Percentiles rank a stretch among this genome's conserved stretches.
Conservation (phyloP, 2,113 vertebrate genomes). For the Pungitius pungitius region DNA sequence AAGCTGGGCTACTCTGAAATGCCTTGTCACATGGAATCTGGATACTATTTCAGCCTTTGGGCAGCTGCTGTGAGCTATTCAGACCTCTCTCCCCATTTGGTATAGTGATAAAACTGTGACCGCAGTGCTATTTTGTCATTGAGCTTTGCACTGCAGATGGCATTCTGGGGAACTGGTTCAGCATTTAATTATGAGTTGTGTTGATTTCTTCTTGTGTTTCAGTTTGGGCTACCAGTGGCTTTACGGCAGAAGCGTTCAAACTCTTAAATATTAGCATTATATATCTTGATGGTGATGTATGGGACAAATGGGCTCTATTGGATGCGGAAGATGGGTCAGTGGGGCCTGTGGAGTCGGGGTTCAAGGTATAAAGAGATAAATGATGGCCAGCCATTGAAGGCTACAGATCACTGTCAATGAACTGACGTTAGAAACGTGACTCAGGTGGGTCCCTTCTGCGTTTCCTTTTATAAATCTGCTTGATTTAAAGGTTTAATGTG, state of each 20-base stretch:
- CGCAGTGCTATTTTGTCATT: constrained; percentile 7
- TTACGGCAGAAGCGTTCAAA: neutral
- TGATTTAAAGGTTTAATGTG: constrained; percentile 25
- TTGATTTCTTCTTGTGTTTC: neutral
- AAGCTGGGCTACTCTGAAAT: neutral
- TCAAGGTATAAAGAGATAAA: neutral
- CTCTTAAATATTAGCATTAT: neutral
- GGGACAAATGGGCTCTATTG: neutral
- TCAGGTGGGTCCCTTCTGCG: neutral
- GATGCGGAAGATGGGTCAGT: constrained; percentile 4
- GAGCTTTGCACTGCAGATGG: constrained; percentile 15
- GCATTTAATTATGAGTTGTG: neutral
- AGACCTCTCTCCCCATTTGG: neutral
- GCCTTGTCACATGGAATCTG: constrained; percentile 17
- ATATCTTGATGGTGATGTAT: neutral
- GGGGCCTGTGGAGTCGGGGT: neutral
- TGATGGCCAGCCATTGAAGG: constrained; percentile 9
- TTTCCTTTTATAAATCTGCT: constrained; percentile 38
- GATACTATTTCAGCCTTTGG: constrained; percentile 28
- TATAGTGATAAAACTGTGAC: constrained; percentile 19
- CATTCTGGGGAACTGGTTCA: neutral
- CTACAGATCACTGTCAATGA: neutral
- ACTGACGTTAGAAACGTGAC: constrained; percentile 14
- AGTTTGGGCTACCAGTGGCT: neutral
- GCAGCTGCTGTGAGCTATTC: constrained; percentile 36